These are phyloP conservation scores for Shinisaurus crocodilurus DNA, from an alignment of 2,113 vertebrate genomes.

Conservation along the genomic window DNA sequence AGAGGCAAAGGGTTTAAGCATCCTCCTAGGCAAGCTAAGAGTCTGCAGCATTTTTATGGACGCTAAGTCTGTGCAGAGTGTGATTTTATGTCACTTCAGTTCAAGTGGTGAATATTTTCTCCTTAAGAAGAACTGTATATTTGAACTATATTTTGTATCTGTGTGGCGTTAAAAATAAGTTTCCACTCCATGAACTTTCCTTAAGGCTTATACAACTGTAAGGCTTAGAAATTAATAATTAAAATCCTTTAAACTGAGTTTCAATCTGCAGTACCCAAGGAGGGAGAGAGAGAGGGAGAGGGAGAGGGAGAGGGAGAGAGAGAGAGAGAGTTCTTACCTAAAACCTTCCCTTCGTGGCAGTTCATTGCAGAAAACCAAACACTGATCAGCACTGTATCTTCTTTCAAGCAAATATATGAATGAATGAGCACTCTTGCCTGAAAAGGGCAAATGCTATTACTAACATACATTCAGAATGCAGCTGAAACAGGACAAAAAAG, in stretches of 20 bases:
- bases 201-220: neutral
- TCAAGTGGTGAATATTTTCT: neutral
- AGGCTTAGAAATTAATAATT: neutral
- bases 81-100: neutral
- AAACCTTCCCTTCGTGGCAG: neutral
- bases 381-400: neutral
- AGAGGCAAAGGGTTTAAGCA: too few relatives aligned
- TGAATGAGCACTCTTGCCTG: too few relatives aligned
- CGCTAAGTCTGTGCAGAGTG: neutral
- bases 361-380: too few relatives aligned
- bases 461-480: too few relatives aligned
- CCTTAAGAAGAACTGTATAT: neutral
- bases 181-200: neutral
- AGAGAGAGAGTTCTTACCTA: neutral
- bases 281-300: too few relatives aligned
- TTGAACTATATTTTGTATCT: neutral
- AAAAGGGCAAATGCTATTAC: too few relatives aligned
- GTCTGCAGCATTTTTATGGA: neutral
- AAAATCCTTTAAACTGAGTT: neutral
- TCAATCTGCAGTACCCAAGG: neutral
- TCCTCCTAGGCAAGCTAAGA: too few relatives aligned
- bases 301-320: too few relatives aligned
- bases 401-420: neutral
- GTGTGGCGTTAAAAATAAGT: neutral
- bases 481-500: too few relatives aligned